Base-by-base conservation (phyloP, 2,113 vertebrate species). In the Erythrolamprus reginae region DNA sequence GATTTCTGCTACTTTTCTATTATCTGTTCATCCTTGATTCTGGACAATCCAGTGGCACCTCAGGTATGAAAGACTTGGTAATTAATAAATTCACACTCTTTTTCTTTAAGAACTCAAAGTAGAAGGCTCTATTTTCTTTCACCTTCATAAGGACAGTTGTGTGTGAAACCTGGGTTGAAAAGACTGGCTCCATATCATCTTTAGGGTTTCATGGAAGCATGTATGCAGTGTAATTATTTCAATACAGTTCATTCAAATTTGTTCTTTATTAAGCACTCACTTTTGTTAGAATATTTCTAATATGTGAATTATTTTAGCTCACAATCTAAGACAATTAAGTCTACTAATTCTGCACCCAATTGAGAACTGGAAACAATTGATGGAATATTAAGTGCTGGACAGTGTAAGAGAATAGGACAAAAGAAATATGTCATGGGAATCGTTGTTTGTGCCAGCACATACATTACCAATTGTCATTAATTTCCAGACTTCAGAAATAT, bases 391-490 rank as follows among this genome's bases (percentile, higher is more conserved):
- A 84, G 5, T 9, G 82, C 13, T 21, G 38, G n/a, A n/a, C 0
- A 51, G 23, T 52, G 56, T 77, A 42, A 24, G 1, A 28, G 38
- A 48, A 33, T n/a, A 48, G 28, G 61, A 82, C 53, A 84, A 90
- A 87, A n/a, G 38, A 87, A 82, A 87, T 6, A 19, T 48, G 50
- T 53, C 28, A 61, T 85, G 82, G 26, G 51, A 82, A 88, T 82
- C 86, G 88, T 0, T 84, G 84, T 92, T 94, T 93, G 89, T 91
- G 89, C 89, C 94, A 92, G 84, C 88, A 88, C 93, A 92, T 93
- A 93, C 86, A 92, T 0, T 38, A 95, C 86, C 87, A 89, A 50
- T 65, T 91, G 87, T 86, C 93, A 91, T 92, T 95, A 85, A 92
- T 50, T 55, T 53, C 91, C 89, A 86, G 89, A 89, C 86, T 70